These are phyloP conservation scores for Pemphredon lugubris DNA, from an alignment of 2,888 invertebrate species.

Conservation along the genomic window DNA sequence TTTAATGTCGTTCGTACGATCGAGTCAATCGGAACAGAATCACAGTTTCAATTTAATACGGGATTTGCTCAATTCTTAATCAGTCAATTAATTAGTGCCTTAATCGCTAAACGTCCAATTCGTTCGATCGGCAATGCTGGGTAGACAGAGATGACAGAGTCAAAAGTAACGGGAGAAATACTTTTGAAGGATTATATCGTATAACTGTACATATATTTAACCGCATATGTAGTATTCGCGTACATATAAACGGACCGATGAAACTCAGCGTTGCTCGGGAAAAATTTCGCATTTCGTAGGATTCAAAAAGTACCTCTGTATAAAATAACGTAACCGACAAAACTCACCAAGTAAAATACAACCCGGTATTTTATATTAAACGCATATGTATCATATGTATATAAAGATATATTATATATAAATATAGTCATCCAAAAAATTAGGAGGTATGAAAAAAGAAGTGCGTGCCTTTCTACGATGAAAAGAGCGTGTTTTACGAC, in stretches of 20 bases:
- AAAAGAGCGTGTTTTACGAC: constrained; percentile 66
- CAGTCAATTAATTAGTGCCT: constrained; percentile 23
- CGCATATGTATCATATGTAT: constrained; percentile 70
- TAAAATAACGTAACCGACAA: constrained; percentile 16
- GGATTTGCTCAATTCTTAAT: constrained; percentile 60
- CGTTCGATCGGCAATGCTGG: not conserved
- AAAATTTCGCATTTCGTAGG: not conserved
- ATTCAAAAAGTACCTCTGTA: constrained; percentile 18
- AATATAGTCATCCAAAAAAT: constrained; percentile 51
- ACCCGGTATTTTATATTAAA: constrained; percentile 51
- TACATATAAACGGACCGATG: not conserved
- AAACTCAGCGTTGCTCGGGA: not conserved
- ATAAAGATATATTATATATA: constrained; percentile 68
- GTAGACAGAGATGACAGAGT: not conserved
- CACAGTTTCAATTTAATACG: constrained; percentile 32
- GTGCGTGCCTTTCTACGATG: constrained; percentile 69
- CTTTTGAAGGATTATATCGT: constrained; percentile 1
- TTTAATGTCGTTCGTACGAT: constrained; percentile 42
- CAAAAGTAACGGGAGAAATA: not conserved
- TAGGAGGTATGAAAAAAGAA: constrained; percentile 53
- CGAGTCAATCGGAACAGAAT: constrained; percentile 21
- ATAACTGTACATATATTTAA: constrained; percentile 19
- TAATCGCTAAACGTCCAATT: constrained; percentile 10
- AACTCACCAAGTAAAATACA: not conserved
- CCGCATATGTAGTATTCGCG: constrained; percentile 7